phyloP scores from a whole-genome alignment of 2,888 invertebrate genomes.

The Amphimallon solstitiale region DNA sequence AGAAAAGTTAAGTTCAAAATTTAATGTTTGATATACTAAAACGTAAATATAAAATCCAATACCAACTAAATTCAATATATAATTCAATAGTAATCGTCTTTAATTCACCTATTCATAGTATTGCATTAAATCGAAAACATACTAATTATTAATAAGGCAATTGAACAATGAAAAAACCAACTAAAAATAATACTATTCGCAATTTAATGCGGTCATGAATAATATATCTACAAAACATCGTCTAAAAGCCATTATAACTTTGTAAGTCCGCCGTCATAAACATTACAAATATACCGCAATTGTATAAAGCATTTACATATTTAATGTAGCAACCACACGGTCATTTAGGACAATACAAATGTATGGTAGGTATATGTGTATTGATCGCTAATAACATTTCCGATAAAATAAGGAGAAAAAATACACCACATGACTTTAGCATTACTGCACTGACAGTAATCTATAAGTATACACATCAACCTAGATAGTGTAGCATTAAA shows the following conservation, averaged over 20 bases:
- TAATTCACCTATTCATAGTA: no score
- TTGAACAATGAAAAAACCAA: neutral
- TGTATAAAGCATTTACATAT: slow-evolving; percentile 23
- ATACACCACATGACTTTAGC: neutral
- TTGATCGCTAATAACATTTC: slow-evolving; percentile 11
- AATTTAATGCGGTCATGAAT: slow-evolving; percentile 11
- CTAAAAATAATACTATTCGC: neutral
- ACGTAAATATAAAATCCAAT: no score
- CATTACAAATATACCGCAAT: slow-evolving; percentile 9
- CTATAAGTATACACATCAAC: no score
- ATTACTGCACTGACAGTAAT: neutral
- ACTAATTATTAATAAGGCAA: neutral
- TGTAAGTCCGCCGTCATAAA: slow-evolving; percentile 3
- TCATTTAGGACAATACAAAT: neutral
- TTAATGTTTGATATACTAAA: no score
- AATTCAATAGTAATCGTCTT: no score
- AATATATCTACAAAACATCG: slow-evolving; percentile 3
- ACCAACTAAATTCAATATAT: no score
- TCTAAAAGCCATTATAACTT: slow-evolving; percentile 15
- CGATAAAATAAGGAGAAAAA: neutral
- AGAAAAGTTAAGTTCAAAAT: no score
- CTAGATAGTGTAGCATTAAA: no score
- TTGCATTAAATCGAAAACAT: no score
- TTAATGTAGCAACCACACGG: neutral
- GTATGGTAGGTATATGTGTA: slow-evolving; percentile 1